Evolutionary conservation across 37 sponge, comb jelly and placozoan genomes (phyloP), one percentile per base, ranked within the genome.

Genomic region (Ephydatia muelleri): DNA sequence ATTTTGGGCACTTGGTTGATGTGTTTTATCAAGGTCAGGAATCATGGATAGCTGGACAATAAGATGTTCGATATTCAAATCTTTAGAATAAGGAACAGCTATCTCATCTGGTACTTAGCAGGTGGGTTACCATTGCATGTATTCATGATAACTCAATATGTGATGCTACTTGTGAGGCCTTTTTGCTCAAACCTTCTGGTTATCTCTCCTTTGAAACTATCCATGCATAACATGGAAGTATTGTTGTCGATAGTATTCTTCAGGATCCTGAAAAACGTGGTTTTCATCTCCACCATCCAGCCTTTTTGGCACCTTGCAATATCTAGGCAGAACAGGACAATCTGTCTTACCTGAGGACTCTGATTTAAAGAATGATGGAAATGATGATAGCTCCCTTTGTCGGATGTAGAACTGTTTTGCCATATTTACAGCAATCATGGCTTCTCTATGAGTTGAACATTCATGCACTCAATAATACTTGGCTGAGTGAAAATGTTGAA

Each of bases 211-310:
- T 35, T 22, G 23, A 66, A 25, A 16, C 75, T 29, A 47, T 91
- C 91, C n/a, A 81, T 76, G 2, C n/a, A 81, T 76, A 12, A 37
- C 86, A 34, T 90, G 83, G 68, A 86, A 90, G 70, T 91, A 91
- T 67, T 80, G 87, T 69, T 91, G 70, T 28, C 71, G 68, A 30
- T 77, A 90, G 67, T 82, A 90, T 13, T 26, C 49, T 47, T 91
- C 33, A 43, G 87, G 83, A 49, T 38, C 74, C 14, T 48, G 22
- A 68, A 85, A 85, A 0, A 47, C 33, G 65, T 89, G 81, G 57
- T 57, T 57, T 8, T 72, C 32, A 65, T 78, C 39, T 32, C 40
- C 48, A 38, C 43, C 76, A 12, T 48, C 80, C 39, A 71, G 66
- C 36, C 80, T 67, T 49, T 74, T 74, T 26, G 87, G 92, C 33